Percentiles rank a stretch among this genome's conserved stretches.
phyloP scores from a whole-genome alignment of 2,797 vertebrate genomes.

The Malurus leucopterus region DNA sequence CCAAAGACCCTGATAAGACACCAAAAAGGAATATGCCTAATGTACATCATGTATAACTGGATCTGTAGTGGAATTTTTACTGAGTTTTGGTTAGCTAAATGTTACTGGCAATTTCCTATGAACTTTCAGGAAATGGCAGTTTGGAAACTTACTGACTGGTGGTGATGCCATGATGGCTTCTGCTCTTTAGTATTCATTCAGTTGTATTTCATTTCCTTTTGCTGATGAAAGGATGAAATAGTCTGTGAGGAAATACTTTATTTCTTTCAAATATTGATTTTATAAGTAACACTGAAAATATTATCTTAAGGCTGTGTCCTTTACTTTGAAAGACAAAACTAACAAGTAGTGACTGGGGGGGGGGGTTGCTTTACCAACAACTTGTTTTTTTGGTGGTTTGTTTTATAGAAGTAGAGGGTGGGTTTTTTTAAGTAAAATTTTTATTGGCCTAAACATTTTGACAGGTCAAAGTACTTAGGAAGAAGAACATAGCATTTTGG shows the following conservation, averaged over 20 bases:
- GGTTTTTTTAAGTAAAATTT: constrained; percentile 11
- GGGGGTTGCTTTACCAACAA: not conserved
- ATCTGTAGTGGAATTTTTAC: constrained; percentile 17
- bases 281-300: constrained; percentile 13
- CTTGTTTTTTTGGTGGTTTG: not conserved
- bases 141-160: not conserved
- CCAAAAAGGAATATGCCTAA: constrained; percentile 62
- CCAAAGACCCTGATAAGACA: constrained; percentile 72
- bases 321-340: constrained; percentile 12
- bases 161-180: not conserved
- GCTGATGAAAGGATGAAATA: constrained; percentile 20
- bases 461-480: constrained; percentile 45
- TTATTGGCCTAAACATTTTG: constrained; percentile 53
- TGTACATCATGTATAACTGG: constrained; percentile 49
- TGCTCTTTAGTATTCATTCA: not conserved
- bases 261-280: constrained; percentile 17
- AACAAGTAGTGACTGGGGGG: constrained; percentile 28
- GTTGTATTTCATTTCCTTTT: constrained; percentile 28
- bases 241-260: constrained; percentile 17
- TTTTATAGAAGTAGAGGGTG: not conserved
- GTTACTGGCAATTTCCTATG: constrained; percentile 20
- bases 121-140: not conserved
- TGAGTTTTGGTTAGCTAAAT: not conserved
- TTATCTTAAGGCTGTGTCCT: not conserved
- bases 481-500: constrained; percentile 19